Conservation (phyloP, 2,797 vertebrate species). For the Brachyalestes nurse region DNA sequence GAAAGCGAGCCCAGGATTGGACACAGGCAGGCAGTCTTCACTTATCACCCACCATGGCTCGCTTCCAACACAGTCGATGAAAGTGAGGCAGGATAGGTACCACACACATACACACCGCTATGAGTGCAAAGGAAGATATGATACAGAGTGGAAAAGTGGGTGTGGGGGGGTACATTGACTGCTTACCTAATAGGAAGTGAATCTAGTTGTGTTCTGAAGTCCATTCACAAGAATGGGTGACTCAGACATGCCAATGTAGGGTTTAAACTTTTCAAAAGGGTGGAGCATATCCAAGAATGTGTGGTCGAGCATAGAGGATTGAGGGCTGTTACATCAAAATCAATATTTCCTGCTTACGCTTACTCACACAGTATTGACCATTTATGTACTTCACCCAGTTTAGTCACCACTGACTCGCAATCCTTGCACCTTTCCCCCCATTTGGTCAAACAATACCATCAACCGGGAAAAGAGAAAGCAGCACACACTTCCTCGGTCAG, state of each 20-base stretch:
- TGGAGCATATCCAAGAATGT: background rate
- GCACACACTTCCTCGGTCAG: background rate
- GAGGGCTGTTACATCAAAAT: background rate
- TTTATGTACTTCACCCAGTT: background rate
- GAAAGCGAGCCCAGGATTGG: background rate
- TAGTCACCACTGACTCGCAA: background rate
- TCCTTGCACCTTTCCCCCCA: too few relatives aligned
- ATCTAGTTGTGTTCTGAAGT: background rate
- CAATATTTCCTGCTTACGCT: background rate
- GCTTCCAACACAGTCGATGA: slow-evolving; percentile 55
- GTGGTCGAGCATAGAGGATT: background rate
- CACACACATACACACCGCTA: slow-evolving; percentile 13
- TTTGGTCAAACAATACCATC: background rate
- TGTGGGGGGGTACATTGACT: background rate
- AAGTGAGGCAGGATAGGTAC: slow-evolving; percentile 61
- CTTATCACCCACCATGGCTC: slow-evolving; percentile 68
- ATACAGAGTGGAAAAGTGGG: background rate
- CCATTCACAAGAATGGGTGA: slow-evolving; percentile 3
- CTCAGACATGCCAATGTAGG: background rate
- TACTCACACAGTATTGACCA: background rate
- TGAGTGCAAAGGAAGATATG: slow-evolving; percentile 1
- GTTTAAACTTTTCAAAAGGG: background rate
- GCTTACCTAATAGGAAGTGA: slow-evolving; percentile 4
- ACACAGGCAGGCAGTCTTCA: slow-evolving; percentile 57
- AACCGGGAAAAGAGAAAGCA: background rate